Conservation (phyloP, 2,888 invertebrate genomes). For the Trissolcus japonicus region DNA sequence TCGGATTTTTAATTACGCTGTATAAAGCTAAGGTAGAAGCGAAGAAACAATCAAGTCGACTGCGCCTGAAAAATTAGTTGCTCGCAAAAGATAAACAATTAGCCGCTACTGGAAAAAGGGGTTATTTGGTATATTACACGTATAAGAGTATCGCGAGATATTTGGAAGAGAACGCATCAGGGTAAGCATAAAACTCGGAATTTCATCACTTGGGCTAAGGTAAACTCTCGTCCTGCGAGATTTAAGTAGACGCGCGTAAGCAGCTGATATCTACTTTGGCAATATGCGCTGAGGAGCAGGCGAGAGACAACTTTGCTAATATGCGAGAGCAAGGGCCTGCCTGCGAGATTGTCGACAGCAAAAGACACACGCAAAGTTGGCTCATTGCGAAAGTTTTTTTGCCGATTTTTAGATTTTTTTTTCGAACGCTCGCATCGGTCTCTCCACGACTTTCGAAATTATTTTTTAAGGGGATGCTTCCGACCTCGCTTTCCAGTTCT, state of each 20-base stretch:
- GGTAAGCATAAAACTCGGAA: constrained; percentile 41
- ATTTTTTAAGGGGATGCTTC: constrained; percentile 68
- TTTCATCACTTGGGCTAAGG: constrained; percentile 50
- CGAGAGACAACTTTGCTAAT: constrained; percentile 73
- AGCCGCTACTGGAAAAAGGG: constrained; percentile 9
- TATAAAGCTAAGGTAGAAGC: not conserved
- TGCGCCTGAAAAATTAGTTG: too few species aligned
- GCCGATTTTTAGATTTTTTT: constrained; percentile 36
- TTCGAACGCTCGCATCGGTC: constrained; percentile 34
- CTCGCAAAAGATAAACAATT: not conserved
- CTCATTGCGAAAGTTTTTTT: constrained; percentile 73
- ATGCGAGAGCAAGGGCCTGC: constrained; percentile 66
- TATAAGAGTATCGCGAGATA: constrained; percentile 26
- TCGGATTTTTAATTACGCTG: constrained; percentile 29
- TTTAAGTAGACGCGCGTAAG: constrained; percentile 55
- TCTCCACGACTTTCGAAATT: constrained; percentile 68
- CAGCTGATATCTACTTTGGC: constrained; percentile 57
- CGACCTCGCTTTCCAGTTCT: constrained; percentile 37
- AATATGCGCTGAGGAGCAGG: constrained; percentile 59
- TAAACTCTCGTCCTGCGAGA: constrained; percentile 52
- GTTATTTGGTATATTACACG: constrained; percentile 15
- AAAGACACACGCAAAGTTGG: constrained; percentile 76
- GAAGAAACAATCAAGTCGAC: constrained; percentile 1
- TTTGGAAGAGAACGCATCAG: constrained; percentile 25
- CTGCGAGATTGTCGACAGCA: constrained; percentile 66